A percentile compares a stretch with the other conserved stretches of the same genome.
These are phyloP conservation scores for Malthinus flaveolus DNA, from an alignment of 2,888 invertebrate genomes.

Conservation along the genomic window DNA sequence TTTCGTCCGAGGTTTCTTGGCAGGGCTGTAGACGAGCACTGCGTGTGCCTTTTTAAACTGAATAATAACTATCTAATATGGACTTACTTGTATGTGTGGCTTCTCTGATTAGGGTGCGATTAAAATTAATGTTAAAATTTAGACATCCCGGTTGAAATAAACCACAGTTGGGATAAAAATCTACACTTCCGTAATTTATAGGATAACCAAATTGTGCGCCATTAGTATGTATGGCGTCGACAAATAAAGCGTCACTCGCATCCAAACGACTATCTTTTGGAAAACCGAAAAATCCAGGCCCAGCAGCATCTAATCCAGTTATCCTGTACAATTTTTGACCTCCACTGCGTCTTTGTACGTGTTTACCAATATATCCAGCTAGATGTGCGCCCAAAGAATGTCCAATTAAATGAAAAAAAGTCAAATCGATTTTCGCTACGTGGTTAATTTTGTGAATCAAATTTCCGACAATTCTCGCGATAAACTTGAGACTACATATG, in stretches of 20 bases:
- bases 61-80: neutral
- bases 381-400: constrained; percentile 37
- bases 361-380: constrained; percentile 31
- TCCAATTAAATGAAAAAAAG: constrained; percentile 32
- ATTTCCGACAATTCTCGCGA: constrained; percentile 17
- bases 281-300: constrained; percentile 27
- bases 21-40: too few relatives aligned
- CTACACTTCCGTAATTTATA: constrained; percentile 68
- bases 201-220: constrained; percentile 69
- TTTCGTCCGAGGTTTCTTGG: too few relatives aligned
- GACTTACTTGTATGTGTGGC: constrained; percentile 20
- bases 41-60: too few relatives aligned
- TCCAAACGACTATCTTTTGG: constrained; percentile 61
- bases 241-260: constrained; percentile 66
- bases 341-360: constrained; percentile 14
- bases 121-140: constrained; percentile 12
- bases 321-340: constrained; percentile 25
- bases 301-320: constrained; percentile 30
- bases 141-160: constrained; percentile 68
- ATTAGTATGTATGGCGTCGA: constrained; percentile 74
- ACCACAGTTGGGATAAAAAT: constrained; percentile 76
- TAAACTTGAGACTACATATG: constrained; percentile 6
- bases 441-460: constrained; percentile 14
- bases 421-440: constrained; percentile 8
- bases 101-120: constrained; percentile 8